Evolutionary conservation across 2,888 invertebrate genomes (phyloP).

Genomic region (Patella pellucida): DNA sequence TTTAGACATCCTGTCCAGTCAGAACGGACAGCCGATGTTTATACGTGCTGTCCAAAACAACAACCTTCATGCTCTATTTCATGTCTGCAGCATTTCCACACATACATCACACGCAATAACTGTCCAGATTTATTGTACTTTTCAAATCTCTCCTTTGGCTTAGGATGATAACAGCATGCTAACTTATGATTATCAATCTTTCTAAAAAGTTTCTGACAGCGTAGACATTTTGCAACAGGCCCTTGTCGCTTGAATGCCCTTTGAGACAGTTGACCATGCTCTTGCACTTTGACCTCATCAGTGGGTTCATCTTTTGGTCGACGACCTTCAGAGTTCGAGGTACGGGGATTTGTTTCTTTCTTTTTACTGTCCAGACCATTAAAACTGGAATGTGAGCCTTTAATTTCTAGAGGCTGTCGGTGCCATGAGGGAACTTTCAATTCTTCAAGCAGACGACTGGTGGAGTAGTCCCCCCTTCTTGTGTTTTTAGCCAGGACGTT

Average conservation of each 20-base stretch:
- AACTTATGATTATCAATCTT: slow-evolving; percentile 64
- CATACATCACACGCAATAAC: slow-evolving; percentile 53
- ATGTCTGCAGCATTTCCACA: slow-evolving; percentile 66
- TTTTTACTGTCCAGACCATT: neutral
- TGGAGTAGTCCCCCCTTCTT: neutral
- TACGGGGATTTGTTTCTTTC: slow-evolving; percentile 12
- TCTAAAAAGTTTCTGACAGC: slow-evolving; percentile 64
- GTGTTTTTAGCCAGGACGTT: neutral
- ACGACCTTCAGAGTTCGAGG: neutral
- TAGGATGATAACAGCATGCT: slow-evolving; percentile 63
- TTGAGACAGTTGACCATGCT: slow-evolving; percentile 9
- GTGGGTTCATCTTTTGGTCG: neutral
- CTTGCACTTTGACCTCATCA: neutral
- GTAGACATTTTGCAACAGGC: slow-evolving; percentile 61
- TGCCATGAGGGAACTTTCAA: slow-evolving; percentile 8
- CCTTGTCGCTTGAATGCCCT: slow-evolving; percentile 39
- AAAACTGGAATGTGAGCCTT: slow-evolving; percentile 8
- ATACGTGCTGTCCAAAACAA: slow-evolving; percentile 60
- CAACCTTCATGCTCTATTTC: slow-evolving; percentile 60
- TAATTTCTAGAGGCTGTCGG: slow-evolving; percentile 15
- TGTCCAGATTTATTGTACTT: slow-evolving; percentile 60
- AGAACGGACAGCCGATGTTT: neutral
- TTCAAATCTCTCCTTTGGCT: slow-evolving; percentile 61
- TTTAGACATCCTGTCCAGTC: neutral
- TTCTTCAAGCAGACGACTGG: neutral